Evolutionary conservation across 2,113 vertebrate species (phyloP).

Genomic region (Charina bottae): DNA sequence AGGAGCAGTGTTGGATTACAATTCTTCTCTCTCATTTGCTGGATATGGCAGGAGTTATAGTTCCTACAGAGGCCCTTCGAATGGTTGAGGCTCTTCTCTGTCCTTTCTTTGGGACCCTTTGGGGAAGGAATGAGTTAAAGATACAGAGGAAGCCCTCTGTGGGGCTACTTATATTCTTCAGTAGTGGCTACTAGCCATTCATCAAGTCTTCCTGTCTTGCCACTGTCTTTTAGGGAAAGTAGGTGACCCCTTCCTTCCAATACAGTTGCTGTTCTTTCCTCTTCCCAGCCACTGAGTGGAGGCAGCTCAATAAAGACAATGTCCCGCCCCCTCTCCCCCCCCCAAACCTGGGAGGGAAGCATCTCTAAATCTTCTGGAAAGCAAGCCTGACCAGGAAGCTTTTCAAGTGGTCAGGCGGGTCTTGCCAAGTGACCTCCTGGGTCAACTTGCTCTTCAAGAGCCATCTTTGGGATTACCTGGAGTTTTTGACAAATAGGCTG

Average conservation of each 20-base stretch:
- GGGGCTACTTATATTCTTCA: not conserved
- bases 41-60: not conserved
- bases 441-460: not conserved
- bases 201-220: too few relatives aligned
- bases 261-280: not conserved
- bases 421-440: not conserved
- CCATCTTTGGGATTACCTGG: too few relatives aligned
- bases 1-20: too few relatives aligned
- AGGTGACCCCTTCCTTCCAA: not conserved
- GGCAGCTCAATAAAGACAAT: not conserved
- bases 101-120: not conserved
- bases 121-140: too few relatives aligned
- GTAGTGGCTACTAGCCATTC: not conserved
- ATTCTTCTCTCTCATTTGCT: too few relatives aligned
- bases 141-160: not conserved
- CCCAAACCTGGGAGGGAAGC: not conserved
- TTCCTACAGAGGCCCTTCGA: too few relatives aligned
- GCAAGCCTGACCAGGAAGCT: too few relatives aligned
- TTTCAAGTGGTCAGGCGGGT: not conserved
- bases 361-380: not conserved
- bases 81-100: not conserved
- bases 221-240: not conserved
- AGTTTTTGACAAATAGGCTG: too few relatives aligned
- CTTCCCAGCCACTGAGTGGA: not conserved
- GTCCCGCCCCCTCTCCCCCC: too few relatives aligned